These are phyloP conservation scores for Acanthopagrus latus DNA, from an alignment of 2,797 vertebrate species.

Conservation along the genomic window DNA sequence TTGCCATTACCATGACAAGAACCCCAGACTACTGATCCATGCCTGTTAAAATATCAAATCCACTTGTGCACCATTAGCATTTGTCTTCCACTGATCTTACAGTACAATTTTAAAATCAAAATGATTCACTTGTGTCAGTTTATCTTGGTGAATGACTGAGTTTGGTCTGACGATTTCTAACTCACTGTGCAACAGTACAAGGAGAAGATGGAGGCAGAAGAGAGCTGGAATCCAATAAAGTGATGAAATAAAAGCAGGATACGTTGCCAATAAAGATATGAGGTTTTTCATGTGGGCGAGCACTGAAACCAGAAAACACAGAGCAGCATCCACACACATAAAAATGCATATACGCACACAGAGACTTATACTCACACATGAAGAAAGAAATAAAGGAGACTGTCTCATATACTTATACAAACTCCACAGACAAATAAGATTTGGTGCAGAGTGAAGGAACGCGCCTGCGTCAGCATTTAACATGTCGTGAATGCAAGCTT, in stretches of 20 bases:
- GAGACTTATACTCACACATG: neutral
- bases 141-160: too few species aligned
- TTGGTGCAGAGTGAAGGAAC: conserved; percentile 10
- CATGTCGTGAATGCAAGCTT: conserved; percentile 31
- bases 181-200: neutral
- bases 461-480: conserved; percentile 27
- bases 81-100: too few species aligned
- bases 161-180: too few species aligned
- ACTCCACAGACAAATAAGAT: neutral
- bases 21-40: too few species aligned
- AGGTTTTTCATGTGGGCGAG: neutral
- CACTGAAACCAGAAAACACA: neutral
- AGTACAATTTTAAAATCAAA: too few species aligned
- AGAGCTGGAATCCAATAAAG: conserved; percentile 14
- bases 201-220: neutral
- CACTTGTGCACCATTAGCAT: too few species aligned
- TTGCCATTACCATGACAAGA: too few species aligned
- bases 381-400: neutral
- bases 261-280: conserved; percentile 7
- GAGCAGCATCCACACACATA: neutral
- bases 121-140: too few species aligned
- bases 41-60: too few species aligned
- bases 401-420: neutral
- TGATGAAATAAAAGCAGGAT: conserved; percentile 10
- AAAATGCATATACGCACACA: neutral